These are phyloP conservation scores for Pica pica DNA, from an alignment of 2,113 vertebrate species.

Conservation along the genomic window DNA sequence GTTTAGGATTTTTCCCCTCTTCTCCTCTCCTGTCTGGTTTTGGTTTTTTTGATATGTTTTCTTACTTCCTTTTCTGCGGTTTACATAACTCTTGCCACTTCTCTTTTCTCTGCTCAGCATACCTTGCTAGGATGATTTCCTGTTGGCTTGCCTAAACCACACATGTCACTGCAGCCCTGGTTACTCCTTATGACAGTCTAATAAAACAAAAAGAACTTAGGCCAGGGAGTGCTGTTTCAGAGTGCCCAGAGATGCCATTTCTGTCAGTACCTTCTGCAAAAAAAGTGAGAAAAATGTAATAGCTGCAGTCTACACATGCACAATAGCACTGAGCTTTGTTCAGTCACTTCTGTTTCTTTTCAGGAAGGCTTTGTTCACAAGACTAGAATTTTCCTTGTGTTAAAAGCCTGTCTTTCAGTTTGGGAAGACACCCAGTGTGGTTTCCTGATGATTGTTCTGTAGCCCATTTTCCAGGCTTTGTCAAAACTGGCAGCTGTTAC, in stretches of 20 bases:
- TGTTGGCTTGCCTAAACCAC: not conserved
- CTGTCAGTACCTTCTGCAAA: not conserved
- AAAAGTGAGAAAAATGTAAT: not conserved
- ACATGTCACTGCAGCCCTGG: not conserved
- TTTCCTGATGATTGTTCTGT: not conserved
- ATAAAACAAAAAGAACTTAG: not conserved
- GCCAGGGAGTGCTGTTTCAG: not conserved
- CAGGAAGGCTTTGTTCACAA: not conserved
- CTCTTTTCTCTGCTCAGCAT: not conserved
- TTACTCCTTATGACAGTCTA: not conserved
- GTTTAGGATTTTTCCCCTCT: too few relatives aligned
- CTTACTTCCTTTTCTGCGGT: not conserved
- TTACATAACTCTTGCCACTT: not conserved
- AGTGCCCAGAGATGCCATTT: not conserved
- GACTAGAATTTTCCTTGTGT: not conserved
- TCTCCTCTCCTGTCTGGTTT: not conserved
- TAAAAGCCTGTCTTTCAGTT: not conserved
- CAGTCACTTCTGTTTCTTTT: not conserved
- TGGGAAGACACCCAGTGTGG: not conserved
- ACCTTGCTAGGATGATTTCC: not conserved
- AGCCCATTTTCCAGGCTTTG: not conserved
- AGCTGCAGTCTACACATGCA: rapidly evolving
- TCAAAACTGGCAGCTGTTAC: not conserved
- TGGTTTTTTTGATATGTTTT: not conserved
- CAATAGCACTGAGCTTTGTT: not conserved